Evolutionary conservation across 2,888 invertebrate species (phyloP), one percentile per base, ranked within the genome.

Genomic region (Drosophila antonietae): DNA sequence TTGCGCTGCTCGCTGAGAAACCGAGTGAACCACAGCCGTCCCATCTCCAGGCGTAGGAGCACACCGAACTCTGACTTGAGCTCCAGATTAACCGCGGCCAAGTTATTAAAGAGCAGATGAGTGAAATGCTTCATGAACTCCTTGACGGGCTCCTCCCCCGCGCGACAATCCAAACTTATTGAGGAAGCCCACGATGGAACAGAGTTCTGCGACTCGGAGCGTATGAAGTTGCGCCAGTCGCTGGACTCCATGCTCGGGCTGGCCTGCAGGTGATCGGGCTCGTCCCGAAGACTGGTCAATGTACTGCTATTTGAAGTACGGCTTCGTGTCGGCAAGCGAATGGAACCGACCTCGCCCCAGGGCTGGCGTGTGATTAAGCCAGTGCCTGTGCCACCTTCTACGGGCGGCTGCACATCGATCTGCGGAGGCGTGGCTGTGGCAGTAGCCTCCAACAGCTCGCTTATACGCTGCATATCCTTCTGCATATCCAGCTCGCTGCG

Each of bases 41-140:
- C 96, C 9, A 94, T 93, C 91, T 95, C 95, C 80, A 94, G 93
- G 73, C 95, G 94, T 71, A 95, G 94, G 82, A 95, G 93, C 82
- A 95, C 94, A 2, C 96, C 95, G 90, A 96, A 96, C 86, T 94
- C 94, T 0, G 95, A 95, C 90, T 96, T 96, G 62, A 95, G 94
- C 80, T 95, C 95, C 78, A 95, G 93, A 57, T 94, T 93, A 49
- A 95, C 94, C 28, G 93, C 92, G 28, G 93, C 90, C 39, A 95
- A 94, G 81, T 94, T 93, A 63, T 93, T 94, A 86, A 96, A 96
- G 20, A 96, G 91, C 69, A 94, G 93, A 41, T 94, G 94, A 5
- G 95, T 95, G 90, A 95, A 96, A 53, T 92, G 92, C 80, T 95
- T 94, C 95, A 96, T 96, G 82, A 95, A 96, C 72, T 95, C 94